A percentile compares a stretch with the other conserved stretches of the same genome.
Evolutionary conservation across 1,140 invertebrate genomes (phyloP).

Genomic region (Drosophila pallidifrons): DNA sequence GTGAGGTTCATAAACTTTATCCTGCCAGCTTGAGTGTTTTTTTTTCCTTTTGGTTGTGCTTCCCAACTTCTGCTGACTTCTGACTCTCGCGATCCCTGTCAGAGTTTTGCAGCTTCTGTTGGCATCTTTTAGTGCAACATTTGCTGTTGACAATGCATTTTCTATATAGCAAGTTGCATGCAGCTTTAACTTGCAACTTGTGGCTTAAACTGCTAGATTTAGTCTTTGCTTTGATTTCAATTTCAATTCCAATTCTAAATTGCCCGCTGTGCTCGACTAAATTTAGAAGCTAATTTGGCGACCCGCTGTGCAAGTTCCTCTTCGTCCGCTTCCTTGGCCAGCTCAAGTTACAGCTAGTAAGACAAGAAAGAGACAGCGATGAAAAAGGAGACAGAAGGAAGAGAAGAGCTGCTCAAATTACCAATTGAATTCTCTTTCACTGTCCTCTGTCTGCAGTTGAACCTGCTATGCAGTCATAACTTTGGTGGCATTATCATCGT

Average conservation of each 20-base stretch:
- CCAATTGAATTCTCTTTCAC: constrained; percentile 54
- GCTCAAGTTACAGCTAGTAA: background rate
- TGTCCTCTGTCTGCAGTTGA: constrained; percentile 7
- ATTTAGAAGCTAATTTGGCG: constrained; percentile 79
- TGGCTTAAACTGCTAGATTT: constrained; percentile 1
- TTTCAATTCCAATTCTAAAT: constrained; percentile 5
- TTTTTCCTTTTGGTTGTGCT: constrained; percentile 17
- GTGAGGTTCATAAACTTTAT: constrained; percentile 30
- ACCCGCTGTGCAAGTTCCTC: constrained; percentile 57
- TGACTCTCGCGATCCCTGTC: background rate
- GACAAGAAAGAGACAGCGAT: background rate
- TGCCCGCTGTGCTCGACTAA: constrained; percentile 56
- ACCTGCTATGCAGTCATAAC: constrained; percentile 51
- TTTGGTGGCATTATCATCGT: constrained; percentile 52
- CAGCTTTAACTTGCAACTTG: background rate
- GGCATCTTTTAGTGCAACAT: background rate
- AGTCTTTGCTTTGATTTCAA: constrained; percentile 27
- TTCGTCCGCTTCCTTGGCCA: background rate
- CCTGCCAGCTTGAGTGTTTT: constrained; percentile 33
- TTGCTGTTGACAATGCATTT: constrained; percentile 27
- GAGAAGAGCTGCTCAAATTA: constrained; percentile 57
- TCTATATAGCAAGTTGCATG: background rate
- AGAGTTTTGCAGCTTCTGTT: constrained; percentile 14
- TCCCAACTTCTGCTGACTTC: constrained; percentile 1
- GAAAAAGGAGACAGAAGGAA: no score